Percentiles rank a stretch among this genome's conserved stretches.
Conservation (phyloP, 2,797 vertebrate genomes). For the Melanotaenia parkinsoni region DNA sequence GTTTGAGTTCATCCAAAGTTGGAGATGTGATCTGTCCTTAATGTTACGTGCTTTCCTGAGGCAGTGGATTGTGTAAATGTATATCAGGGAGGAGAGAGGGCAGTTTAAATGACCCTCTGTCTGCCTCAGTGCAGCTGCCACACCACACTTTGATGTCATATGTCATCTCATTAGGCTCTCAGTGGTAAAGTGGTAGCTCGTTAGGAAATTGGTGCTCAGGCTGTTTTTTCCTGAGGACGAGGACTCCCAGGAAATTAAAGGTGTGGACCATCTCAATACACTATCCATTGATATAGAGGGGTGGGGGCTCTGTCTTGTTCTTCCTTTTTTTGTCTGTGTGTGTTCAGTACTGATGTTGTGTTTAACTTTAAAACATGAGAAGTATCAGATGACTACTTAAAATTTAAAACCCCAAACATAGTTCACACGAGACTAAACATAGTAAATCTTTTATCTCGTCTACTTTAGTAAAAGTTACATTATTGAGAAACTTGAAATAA, state of each 20-base stretch:
- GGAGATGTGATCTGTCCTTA: neutral
- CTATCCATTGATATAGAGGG: neutral
- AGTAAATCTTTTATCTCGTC: no score
- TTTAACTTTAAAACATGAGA: no score
- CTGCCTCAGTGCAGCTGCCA: neutral
- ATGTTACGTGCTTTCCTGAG: neutral
- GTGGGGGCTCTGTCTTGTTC: neutral
- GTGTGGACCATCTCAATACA: neutral
- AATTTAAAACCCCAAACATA: no score
- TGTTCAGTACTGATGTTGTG: no score
- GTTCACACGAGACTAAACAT: no score
- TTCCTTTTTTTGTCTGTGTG: neutral
- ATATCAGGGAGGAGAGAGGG: neutral
- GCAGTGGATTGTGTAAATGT: neutral
- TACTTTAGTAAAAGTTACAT: no score
- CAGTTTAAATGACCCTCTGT: neutral
- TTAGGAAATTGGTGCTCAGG: neutral
- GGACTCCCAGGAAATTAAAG: neutral
- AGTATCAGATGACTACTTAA: no score
- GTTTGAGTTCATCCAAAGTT: no score
- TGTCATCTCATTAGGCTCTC: neutral
- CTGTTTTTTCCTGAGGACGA: neutral
- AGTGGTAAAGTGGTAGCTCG: neutral
- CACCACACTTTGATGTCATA: neutral
- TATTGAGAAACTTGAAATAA: no score